Percentiles rank a stretch among this genome's conserved stretches.
Evolutionary conservation across 2,888 invertebrate species (phyloP).

Genomic region (Drosophila pseudotakahashii): DNA sequence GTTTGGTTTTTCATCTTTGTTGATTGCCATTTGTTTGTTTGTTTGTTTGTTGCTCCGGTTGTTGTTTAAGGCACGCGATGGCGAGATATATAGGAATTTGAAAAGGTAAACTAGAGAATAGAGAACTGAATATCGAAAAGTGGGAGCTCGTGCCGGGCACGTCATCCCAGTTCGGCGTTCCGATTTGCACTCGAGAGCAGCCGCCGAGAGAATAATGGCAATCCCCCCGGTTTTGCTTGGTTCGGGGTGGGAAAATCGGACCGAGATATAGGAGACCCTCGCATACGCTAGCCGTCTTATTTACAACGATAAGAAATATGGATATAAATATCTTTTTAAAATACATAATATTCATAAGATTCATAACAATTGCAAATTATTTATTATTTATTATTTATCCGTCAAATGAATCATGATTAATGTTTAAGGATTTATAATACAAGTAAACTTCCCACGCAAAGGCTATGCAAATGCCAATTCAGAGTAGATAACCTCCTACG

Average conservation of each 20-base stretch:
- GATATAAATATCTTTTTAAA: too few species aligned
- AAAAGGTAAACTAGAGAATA: neutral
- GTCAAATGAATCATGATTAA: too few species aligned
- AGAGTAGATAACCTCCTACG: slow-evolving; percentile 3
- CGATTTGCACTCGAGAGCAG: slow-evolving; percentile 65
- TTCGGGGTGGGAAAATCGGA: slow-evolving; percentile 23
- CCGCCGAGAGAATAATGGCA: slow-evolving; percentile 21
- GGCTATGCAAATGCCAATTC: slow-evolving; percentile 6
- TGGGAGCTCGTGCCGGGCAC: slow-evolving; percentile 48
- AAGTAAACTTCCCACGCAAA: too few species aligned
- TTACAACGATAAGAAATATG: too few species aligned
- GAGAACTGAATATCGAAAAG: slow-evolving; percentile 10
- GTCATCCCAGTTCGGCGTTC: slow-evolving; percentile 69
- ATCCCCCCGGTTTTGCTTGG: slow-evolving; percentile 1
- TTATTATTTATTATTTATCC: too few species aligned
- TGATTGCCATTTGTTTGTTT: slow-evolving; percentile 24
- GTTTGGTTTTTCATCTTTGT: slow-evolving; percentile 16
- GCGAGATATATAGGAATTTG: slow-evolving; percentile 29
- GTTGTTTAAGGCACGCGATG: slow-evolving; percentile 53
- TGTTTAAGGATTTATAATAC: too few species aligned
- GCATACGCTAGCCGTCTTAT: slow-evolving; percentile 22
- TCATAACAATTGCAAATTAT: too few species aligned
- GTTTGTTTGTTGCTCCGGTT: neutral
- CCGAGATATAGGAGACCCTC: slow-evolving; percentile 5
- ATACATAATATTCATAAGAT: too few species aligned